Evolutionary conservation across 2,888 invertebrate genomes (phyloP), one percentile per base, ranked within the genome.

Genomic region (Melipona bicolor): DNA sequence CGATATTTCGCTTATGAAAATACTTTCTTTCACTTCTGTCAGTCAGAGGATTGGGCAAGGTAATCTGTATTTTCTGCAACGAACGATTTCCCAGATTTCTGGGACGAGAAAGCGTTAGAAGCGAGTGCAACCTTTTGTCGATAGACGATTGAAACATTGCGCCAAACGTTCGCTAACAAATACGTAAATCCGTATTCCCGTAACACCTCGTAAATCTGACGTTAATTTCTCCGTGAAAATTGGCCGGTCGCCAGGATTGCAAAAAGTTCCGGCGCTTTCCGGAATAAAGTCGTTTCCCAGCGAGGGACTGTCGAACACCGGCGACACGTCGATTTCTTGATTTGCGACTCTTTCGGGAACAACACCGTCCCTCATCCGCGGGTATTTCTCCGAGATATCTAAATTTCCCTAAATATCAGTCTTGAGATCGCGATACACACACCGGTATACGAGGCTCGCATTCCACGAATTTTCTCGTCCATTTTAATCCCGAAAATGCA

Each of bases 201-300:
- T 88, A 90, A 90, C 90, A 88, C 90, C 89, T 91, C 91, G 88
- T 91, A 92, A 92, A 92, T 92, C 90, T 87, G 71, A 69, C 86
- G 78, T 84, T 91, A 91, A 92, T 92, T 91, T 89, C 88, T 76
- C 79, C 78, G 83, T 61, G 67, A 81, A 87, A 89, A 89, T 87
- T 92, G 91, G 92, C 87, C 61, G 21, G 1, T 21, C 1, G 87
- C 91, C 92, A 91, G 85, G 83, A 86, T 70, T 68, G 77, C 74
- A 77, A 86, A 91, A 88, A 90, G 79, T 81, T 84, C 32, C 68
- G 32, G 6, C 70, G 79, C 43, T 70, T 61, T 76, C 50, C 50
- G 74, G 87, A 83, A 84, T 88, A 90, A 90, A 90, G 87, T 89
- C 70, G 79, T 49, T 69, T 54, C 62, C 67, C 59, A 54, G 76